Evolutionary conservation across 2,113 vertebrate species (phyloP), one percentile per base, ranked within the genome.

Genomic region (Apeltes quadracus): DNA sequence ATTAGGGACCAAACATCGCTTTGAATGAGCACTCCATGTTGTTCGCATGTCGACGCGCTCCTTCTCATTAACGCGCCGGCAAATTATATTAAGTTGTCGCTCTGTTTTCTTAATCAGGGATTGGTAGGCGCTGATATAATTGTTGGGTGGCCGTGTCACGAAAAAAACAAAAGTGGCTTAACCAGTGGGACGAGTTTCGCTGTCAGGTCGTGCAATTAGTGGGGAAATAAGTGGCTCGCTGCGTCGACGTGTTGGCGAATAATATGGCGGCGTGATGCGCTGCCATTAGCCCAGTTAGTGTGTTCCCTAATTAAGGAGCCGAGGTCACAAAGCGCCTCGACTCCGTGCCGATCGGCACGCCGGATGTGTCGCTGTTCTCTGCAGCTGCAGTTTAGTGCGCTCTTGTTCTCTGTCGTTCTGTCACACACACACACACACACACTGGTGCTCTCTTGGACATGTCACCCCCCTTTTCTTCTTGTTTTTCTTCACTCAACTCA

Each of bases 121-220:
- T 70, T 55, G 79, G 73, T 83, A 87, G 79, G 69, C 44, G 11
- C 39, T 89, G 75, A 85, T 91, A 86, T 86, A 87, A 86, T 84
- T 78, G 83, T 79, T 63, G 72, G 76, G 76, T 67, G 69, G 65
- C 29, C 12, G 36, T 75, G 82, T 75, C 69, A 69, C 66, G 72
- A 23, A 85, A 76, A 23, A 85, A 76, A 70, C 54, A 59, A 59
- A 67, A 59, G 41, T 69, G 58, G 16, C 46, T 51, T 72, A 74
- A 82, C 69, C 53, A 68, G 46, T 53, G 73, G 48, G 7, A 69
- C 41, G 16, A 71, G 72, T 86, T 66, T 76, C 70, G 63, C 50
- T 72, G 76, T 85, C 72, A 83, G 75, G 79, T 82, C 79, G 70
- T 80, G 50, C 90, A 83, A 90, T 89, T 87, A 88, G 55, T 38